Base-by-base conservation (phyloP, 2,797 vertebrate genomes). In the Anisognathus igniventris region DNA sequence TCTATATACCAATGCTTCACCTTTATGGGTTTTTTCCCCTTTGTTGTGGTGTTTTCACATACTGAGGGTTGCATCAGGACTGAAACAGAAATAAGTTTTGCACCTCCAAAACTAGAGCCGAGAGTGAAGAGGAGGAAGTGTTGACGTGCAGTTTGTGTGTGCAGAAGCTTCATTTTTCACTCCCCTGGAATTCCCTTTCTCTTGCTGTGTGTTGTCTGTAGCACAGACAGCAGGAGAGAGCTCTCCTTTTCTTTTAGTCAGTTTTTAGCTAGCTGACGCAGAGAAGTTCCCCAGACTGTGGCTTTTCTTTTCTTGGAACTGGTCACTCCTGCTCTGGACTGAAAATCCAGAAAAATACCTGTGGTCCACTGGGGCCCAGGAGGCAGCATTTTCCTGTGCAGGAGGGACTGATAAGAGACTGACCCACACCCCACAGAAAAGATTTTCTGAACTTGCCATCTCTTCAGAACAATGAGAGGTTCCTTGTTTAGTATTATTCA, bases 121-220 rank as follows among this genome's bases (percentile, higher is more conserved):
- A 33, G 39, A 44, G 13, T 1, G 0, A 54, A 33, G 50, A 58
- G 56, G 24, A 35, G 24, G 35, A 27, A 37, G 33, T 3, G 1
- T 24, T 11, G 17, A 21, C 1, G 0, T 3, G 0, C 22, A 42
- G 67, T 71, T 54, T 42, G 30, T 9, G 18, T 2, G 39, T 12
- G 39, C 39, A 71, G 39, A n/a, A 42, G 3, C 6, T 22, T 22
- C 14, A 40, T 22, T 61, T 40, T 12, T 54, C 50, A 33, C 7
- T 71, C 17, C 37, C 9, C 37, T 1, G 2, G 23, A 54, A 42
- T 42, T 54, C 13, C 39, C 19, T 21, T 54, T 54, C 37, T 42
- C 50, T 21, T 14, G 4, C 17, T 27, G 13, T 0, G 2, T n/a
- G 37, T 12, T 54, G 13, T 27, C 23, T 12, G 14, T 14, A 42